Evolutionary conservation across 2,797 vertebrate species (phyloP).

Genomic region (Margarornis squamiger): DNA sequence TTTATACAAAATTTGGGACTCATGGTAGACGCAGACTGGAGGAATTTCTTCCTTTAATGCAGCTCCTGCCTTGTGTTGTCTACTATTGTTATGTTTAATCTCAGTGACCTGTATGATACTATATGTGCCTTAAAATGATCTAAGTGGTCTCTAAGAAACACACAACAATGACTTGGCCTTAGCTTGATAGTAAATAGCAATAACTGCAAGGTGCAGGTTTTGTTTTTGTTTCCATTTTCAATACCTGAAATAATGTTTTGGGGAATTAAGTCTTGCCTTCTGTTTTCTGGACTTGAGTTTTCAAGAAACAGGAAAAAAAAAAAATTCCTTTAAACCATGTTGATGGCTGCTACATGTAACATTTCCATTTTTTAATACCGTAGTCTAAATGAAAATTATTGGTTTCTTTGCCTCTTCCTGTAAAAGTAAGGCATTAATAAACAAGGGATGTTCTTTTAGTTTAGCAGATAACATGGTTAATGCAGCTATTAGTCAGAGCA

Average conservation of each 20-base stretch:
- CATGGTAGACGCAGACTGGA: background rate
- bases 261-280: background rate
- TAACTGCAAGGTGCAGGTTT: background rate
- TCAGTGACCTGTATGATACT: background rate
- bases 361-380: background rate
- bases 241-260: background rate
- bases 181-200: background rate
- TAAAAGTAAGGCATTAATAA: background rate
- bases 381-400: background rate
- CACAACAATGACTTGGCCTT: background rate
- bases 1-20: background rate
- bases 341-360: background rate
- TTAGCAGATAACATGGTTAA: background rate
- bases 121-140: background rate
- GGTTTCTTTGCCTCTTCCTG: background rate
- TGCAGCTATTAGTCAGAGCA: background rate
- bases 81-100: background rate
- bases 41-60: background rate
- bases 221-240: background rate
- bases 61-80: background rate
- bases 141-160: background rate
- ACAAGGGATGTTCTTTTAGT: background rate
- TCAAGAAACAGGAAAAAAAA: background rate
- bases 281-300: background rate
- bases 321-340: accelerated